These are phyloP conservation scores for Ariopsis seemanni DNA, from an alignment of 2,113 vertebrate species.

Conservation along the genomic window DNA sequence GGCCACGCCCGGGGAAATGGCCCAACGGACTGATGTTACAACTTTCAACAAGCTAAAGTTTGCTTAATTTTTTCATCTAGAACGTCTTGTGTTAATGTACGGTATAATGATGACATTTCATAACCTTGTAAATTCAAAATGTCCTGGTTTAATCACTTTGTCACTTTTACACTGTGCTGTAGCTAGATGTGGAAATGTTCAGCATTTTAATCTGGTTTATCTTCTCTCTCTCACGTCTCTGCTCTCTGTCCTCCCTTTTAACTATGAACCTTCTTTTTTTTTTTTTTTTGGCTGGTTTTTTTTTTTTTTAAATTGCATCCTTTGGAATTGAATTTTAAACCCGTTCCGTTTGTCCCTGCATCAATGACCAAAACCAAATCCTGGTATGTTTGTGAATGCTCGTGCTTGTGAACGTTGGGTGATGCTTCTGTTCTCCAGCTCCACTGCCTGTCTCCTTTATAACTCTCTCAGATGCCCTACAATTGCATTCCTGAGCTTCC, in stretches of 20 bases:
- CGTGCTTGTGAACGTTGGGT: slow-evolving; percentile 48
- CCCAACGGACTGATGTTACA: no score
- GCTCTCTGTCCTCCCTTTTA: slow-evolving; percentile 49
- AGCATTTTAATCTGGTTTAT: slow-evolving; percentile 60
- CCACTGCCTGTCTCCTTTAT: slow-evolving; percentile 52
- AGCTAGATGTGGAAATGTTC: not conserved
- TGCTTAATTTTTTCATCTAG: no score
- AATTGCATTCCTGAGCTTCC: not conserved
- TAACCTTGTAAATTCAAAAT: no score
- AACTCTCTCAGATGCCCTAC: not conserved
- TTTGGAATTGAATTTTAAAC: slow-evolving; percentile 29
- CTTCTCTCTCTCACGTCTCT: slow-evolving; percentile 67
- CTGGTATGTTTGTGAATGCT: slow-evolving; percentile 26
- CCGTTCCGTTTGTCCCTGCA: slow-evolving; percentile 35
- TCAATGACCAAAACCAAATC: slow-evolving; percentile 16
- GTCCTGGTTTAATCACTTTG: no score
- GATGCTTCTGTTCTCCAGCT: slow-evolving; percentile 55
- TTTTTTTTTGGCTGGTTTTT: slow-evolving; percentile 47
- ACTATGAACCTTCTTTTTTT: slow-evolving; percentile 38
- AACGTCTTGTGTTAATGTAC: no score
- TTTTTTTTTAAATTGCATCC: slow-evolving; percentile 45
- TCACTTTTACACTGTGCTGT: not conserved
- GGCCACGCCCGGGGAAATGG: no score
- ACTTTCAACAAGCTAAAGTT: no score
- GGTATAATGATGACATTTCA: no score